These are phyloP conservation scores for Neosilurus hyrtlii DNA, from an alignment of 2,797 vertebrate species.

Conservation along the genomic window DNA sequence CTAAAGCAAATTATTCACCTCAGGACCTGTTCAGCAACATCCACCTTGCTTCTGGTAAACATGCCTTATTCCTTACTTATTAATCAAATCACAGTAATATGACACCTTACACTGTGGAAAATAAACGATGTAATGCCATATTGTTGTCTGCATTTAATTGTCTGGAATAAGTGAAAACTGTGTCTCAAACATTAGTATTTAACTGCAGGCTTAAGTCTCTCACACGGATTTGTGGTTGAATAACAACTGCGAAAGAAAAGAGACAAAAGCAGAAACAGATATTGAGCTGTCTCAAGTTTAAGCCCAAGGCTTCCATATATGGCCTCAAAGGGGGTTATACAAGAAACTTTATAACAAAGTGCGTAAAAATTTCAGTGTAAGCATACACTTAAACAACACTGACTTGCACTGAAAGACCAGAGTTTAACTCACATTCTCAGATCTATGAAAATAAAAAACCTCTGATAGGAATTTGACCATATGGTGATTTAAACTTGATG, in stretches of 20 bases:
- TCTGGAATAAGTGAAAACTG: constrained; percentile 1
- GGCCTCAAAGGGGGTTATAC: constrained; percentile 8
- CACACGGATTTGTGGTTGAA: constrained; percentile 33
- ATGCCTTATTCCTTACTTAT: neutral
- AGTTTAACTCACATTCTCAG: neutral
- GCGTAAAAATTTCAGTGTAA: constrained; percentile 4
- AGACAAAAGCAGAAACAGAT: constrained; percentile 40
- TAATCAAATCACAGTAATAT: neutral
- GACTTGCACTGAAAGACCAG: no score
- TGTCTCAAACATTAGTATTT: constrained; percentile 27
- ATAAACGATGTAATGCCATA: neutral
- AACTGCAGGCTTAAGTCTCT: constrained; percentile 32
- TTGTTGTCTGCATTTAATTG: neutral
- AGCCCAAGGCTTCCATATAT: constrained; percentile 14
- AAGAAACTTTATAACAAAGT: constrained; percentile 11
- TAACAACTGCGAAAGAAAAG: constrained; percentile 45
- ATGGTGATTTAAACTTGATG: neutral
- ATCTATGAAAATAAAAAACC: neutral
- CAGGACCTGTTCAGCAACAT: no score
- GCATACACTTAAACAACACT: neutral
- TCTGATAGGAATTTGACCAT: no score
- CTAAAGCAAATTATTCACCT: no score
- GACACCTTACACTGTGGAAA: neutral
- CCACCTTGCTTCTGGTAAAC: no score
- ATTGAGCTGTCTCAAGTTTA: constrained; percentile 28